These are phyloP conservation scores for Hymenochirus boettgeri DNA, from an alignment of 2,113 vertebrate genomes.

Conservation along the genomic window DNA sequence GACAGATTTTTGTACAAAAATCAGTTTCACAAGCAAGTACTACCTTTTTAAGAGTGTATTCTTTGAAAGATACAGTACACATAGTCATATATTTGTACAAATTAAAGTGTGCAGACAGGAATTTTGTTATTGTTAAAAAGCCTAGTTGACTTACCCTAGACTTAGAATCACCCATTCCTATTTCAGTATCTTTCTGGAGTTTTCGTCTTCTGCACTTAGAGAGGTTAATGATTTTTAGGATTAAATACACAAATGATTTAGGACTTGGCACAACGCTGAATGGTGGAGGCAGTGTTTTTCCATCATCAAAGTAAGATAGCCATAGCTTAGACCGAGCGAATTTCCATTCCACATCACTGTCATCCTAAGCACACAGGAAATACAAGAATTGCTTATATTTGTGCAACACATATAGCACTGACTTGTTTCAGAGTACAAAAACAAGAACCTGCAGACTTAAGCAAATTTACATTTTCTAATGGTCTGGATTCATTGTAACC, in stretches of 20 bases:
- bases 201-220: slow-evolving; percentile 69
- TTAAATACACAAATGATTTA: slow-evolving; percentile 77
- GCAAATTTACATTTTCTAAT: neutral
- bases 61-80: no score
- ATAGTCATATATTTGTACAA: no score
- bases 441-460: neutral
- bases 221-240: slow-evolving; percentile 67
- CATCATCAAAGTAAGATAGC: slow-evolving; percentile 84
- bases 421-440: neutral
- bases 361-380: slow-evolving; percentile 63
- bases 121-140: neutral
- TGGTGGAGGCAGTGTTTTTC: slow-evolving; percentile 81
- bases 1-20: no score
- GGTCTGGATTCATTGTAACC: neutral
- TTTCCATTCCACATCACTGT: slow-evolving; percentile 86
- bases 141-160: slow-evolving; percentile 66
- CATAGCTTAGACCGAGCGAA: slow-evolving; percentile 85
- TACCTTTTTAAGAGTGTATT: no score
- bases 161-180: slow-evolving; percentile 78
- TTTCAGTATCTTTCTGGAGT: slow-evolving; percentile 74
- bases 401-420: neutral
- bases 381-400: slow-evolving; percentile 15
- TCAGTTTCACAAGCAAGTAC: no score
- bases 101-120: no score
- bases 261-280: slow-evolving; percentile 85